Evolutionary conservation across 2,888 invertebrate species (phyloP).

Genomic region (Dynastes hyllus): DNA sequence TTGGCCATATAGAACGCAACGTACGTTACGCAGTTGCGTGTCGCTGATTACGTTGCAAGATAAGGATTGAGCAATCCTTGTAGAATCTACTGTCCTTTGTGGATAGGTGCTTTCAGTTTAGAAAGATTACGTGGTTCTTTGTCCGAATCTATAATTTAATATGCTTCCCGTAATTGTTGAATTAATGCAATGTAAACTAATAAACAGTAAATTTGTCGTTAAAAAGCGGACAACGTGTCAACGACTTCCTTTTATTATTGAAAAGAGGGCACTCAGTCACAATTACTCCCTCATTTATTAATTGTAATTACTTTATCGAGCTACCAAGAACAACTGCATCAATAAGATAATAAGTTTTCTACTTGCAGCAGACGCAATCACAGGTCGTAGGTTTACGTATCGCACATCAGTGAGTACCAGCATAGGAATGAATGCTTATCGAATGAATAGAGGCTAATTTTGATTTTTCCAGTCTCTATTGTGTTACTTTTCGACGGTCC

Average conservation of each 20-base stretch:
- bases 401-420: slow-evolving; percentile 7
- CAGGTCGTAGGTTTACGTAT: neutral
- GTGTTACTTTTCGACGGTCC: neutral
- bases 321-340: slow-evolving; percentile 29
- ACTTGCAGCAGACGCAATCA: neutral
- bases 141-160: too few relatives aligned
- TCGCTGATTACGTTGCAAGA: too few relatives aligned
- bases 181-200: neutral
- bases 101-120: too few relatives aligned
- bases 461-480: slow-evolving; percentile 38
- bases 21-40: too few relatives aligned
- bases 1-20: too few relatives aligned
- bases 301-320: slow-evolving; percentile 19
- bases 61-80: too few relatives aligned
- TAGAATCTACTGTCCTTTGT: too few relatives aligned
- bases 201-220: too few relatives aligned
- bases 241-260: slow-evolving; percentile 16
- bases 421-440: slow-evolving; percentile 12
- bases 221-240: slow-evolving; percentile 5
- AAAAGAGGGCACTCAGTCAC: slow-evolving; percentile 25
- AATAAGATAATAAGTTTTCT: slow-evolving; percentile 17
- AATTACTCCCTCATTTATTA: slow-evolving; percentile 25
- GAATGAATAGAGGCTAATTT: slow-evolving; percentile 32
- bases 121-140: too few relatives aligned
- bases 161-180: too few relatives aligned